Base-by-base conservation (phyloP, 2,797 vertebrate genomes). In the Sebastes glaucus region DNA sequence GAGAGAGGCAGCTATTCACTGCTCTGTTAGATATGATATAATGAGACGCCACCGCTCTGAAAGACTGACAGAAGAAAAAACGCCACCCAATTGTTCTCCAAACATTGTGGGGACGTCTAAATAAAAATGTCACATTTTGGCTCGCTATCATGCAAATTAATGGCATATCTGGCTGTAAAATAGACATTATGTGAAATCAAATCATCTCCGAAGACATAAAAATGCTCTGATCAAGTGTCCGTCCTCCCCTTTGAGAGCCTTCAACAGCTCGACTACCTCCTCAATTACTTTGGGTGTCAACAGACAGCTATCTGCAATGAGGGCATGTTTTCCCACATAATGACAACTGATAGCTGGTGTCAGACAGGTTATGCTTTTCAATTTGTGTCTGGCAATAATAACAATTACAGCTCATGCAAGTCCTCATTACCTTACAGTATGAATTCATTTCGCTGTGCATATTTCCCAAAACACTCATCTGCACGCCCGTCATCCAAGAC, bases 321-420 rank as follows among this genome's bases (percentile, higher is more conserved):
- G 91, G 87, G 90, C 92, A 88, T 93, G 94, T 94, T 95, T 95
- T 93, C 92, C 92, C 89, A 86, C 93, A 91, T 95, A 95, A 95
- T 95, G 95, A 96, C 96, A 95, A 94, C 94, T 93, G 95, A 95
- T 95, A 94, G 95, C 93, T 90, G 91, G 93, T 95, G 95, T 96
- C 95, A 93, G 94, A 79, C 94, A 94, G 94, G 94, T 96, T 95
- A 96, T 94, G 94, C 94, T 92, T 95, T 96, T 96, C 95, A 95
- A 96, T 96, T 96, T 95, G 94, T 91, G 93, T 86, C 93, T 93
- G 86, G 93, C 94, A 95, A 95, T 96, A 95, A 96, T 95, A 95
- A 95, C 95, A 95, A 96, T 96, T 95, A 96, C 94, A 94, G 94
- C 93, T 93, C 93, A 92, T 84, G 92, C 93, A 94, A 93, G 94